Conservation (phyloP, 2,113 vertebrate genomes). For the Microtus richardsoni region DNA sequence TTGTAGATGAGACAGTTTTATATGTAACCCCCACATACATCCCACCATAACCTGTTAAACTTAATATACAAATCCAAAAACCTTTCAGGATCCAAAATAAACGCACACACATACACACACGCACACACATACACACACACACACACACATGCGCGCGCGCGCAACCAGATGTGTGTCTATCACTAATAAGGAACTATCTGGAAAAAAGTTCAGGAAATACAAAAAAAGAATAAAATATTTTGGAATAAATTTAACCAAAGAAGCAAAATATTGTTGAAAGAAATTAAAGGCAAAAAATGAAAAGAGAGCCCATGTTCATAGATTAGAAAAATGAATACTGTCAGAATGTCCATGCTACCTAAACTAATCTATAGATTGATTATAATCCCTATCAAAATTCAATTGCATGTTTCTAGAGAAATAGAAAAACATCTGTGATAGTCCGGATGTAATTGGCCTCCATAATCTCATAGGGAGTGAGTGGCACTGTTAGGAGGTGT, state of each 20-base stretch:
- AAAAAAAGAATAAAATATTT: background rate
- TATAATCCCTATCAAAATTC: background rate
- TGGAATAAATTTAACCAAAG: slow-evolving; percentile 12
- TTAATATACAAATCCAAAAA: slow-evolving; percentile 15
- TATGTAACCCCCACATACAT: background rate
- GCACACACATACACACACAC: background rate
- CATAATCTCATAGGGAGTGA: background rate
- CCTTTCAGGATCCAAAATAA: background rate
- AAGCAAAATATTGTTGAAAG: background rate
- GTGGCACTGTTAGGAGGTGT: background rate
- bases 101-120: background rate
- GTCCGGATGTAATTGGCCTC: background rate
- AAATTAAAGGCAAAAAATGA: background rate
- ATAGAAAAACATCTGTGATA: background rate
- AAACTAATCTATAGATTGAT: background rate
- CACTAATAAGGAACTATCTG: background rate
- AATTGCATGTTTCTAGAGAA: background rate
- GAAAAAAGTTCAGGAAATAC: background rate
- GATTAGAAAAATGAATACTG: background rate
- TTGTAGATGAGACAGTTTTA: background rate
- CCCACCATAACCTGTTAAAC: background rate
- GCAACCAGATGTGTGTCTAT: background rate
- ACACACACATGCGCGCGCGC: no score
- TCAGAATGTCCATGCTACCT: background rate
- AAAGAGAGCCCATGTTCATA: background rate